Evolutionary conservation across 2,113 vertebrate species (phyloP), one percentile per base, ranked within the genome.

Genomic region (Ceratotherium simum): DNA sequence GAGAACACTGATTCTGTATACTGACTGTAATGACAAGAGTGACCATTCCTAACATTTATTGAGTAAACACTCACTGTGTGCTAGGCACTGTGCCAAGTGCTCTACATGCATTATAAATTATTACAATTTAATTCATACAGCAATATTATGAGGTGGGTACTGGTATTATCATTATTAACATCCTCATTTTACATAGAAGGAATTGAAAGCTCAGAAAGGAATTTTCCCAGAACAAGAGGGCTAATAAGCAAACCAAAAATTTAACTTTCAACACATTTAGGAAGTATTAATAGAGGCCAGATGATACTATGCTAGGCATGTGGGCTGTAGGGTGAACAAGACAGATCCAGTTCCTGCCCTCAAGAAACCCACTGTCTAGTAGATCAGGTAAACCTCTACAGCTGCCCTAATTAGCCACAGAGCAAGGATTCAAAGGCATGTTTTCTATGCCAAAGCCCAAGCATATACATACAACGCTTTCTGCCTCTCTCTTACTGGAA

Each of bases 201-300:
- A 95, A 94, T 23, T 25, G 17, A 84, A 69, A 60, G 72, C 36
- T 95, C 48, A 70, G 58, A 70, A 92, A 94, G 23, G 17, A 85
- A 89, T 86, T 25, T 82, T 85, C 39, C 78, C 18, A 9, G 36
- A n/a, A 72, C 64, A 97, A 93, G 17, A 36, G 18, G 42, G 13
- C 36, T 90, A 91, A 97, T 65, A 90, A 95, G 58, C 58, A 88
- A 94, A 78, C 31, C n/a, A 87, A 75, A 95, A 60, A 48, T 21
- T 54, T 72, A 89, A 84, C 31, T 82, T 91, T 91, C 27, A 91
- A 93, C 33, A 89, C 16, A 6, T 51, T 96, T 82, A 87, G 14
- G n/a, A 97, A 88, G 65, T 62, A 56, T 51, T 92, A 84, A 88
- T 14, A 48, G 65, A 48, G 16, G 8, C n/a, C 65, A 72, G 42